These are phyloP conservation scores for Henricia sp. DNA, from an alignment of 53 echinoderm and acorn worm species.

Conservation along the genomic window DNA sequence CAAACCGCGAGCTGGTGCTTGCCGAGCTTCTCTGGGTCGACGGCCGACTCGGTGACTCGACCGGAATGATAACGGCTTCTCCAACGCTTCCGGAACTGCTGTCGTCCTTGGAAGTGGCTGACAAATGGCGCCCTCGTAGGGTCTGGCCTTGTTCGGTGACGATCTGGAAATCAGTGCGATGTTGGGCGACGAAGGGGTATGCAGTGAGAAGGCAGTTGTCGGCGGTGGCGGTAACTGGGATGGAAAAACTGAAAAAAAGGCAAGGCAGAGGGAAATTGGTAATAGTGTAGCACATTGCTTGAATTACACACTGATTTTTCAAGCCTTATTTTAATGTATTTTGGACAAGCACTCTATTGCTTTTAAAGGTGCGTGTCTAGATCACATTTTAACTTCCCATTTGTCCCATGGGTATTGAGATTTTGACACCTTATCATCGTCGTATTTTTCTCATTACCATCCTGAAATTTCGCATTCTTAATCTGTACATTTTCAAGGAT, in stretches of 20 bases:
- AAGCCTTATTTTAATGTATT: no score
- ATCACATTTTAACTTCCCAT: no score
- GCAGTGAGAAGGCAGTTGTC: constrained; percentile 97
- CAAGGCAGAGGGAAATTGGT: no score
- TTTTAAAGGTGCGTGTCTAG: no score
- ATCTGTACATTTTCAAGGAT: no score
- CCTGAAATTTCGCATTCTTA: no score
- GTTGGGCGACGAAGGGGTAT: constrained; percentile 95
- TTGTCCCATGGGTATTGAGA: no score
- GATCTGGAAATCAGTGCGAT: constrained; percentile 97
- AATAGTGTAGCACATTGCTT: no score
- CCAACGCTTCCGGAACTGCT: constrained; percentile 66
- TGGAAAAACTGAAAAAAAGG: constrained; percentile 96
- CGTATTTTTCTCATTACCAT: no score
- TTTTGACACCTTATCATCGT: no score
- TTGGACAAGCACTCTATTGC: no score
- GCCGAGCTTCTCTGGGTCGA: constrained; percentile 82
- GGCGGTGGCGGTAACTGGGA: constrained; percentile 95
- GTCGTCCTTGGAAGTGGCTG: constrained; percentile 69
- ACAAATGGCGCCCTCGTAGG: constrained; percentile 70
- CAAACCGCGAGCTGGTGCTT: constrained; percentile 93
- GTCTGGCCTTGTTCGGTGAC: constrained; percentile 94
- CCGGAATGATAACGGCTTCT: constrained; percentile 90
- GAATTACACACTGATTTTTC: no score
- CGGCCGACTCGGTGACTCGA: constrained; percentile 88